phyloP scores from a whole-genome alignment of 2,797 vertebrate species.

The Oryzias dopingdopingensis region DNA sequence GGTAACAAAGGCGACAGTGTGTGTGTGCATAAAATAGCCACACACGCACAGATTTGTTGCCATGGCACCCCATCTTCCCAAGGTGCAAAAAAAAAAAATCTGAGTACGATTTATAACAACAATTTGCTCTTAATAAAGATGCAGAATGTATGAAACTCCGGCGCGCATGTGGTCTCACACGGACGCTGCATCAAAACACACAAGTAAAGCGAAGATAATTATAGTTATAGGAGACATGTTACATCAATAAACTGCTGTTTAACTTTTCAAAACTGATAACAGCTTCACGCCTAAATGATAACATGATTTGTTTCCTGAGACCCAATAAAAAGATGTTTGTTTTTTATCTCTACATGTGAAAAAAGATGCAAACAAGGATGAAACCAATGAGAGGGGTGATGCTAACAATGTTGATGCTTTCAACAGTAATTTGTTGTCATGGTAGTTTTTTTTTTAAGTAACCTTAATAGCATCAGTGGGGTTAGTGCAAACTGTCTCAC shows the following conservation, averaged over 20 bases:
- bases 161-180: conserved; percentile 2
- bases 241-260: conserved; percentile 1
- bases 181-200: conserved; percentile 15
- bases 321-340: too few species aligned
- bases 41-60: conserved; percentile 60
- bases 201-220: conserved; percentile 14
- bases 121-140: conserved; percentile 63
- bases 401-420: too few species aligned
- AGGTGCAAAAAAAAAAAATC: conserved; percentile 55
- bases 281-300: too few species aligned
- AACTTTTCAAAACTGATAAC: conserved; percentile 1
- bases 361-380: too few species aligned
- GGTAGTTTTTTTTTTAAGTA: too few species aligned
- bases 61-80: conserved; percentile 57
- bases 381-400: too few species aligned
- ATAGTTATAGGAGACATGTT: conserved; percentile 1
- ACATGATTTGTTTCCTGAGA: too few species aligned
- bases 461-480: too few species aligned
- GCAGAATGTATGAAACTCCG: conserved; percentile 34
- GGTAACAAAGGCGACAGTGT: conserved; percentile 35
- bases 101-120: conserved; percentile 62
- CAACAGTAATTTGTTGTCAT: too few species aligned
- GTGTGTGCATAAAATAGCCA: conserved; percentile 36
- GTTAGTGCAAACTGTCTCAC: too few species aligned
- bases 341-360: too few species aligned